Conservation (phyloP, 2,797 vertebrate species). For the Squalus acanthias region DNA sequence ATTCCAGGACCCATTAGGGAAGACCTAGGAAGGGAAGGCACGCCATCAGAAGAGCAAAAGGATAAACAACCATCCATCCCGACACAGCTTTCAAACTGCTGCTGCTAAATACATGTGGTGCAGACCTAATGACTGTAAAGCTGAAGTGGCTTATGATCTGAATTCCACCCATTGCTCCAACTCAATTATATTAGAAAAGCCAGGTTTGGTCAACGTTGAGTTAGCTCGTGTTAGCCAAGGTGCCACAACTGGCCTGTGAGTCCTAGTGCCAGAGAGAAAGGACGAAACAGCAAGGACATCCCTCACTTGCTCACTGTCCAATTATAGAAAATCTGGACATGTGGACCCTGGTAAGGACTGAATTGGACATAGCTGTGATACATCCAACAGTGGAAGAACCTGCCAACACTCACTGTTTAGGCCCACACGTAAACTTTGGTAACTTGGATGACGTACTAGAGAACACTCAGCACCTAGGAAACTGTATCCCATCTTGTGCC, state of each 20-base stretch:
- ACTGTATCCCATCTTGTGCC: not conserved
- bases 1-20: not conserved
- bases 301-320: not conserved
- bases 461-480: not conserved
- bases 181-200: not conserved
- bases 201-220: not conserved
- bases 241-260: not conserved
- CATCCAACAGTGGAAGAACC: no score
- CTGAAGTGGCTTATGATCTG: not conserved
- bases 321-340: not conserved
- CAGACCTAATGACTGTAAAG: not conserved
- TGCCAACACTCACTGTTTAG: not conserved
- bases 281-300: not conserved
- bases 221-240: not conserved
- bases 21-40: not conserved
- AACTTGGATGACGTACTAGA: not conserved
- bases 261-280: not conserved
- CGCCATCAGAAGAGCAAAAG: not conserved
- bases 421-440: not conserved
- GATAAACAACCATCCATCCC: not conserved
- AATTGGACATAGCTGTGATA: not conserved
- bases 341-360: not conserved
- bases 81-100: not conserved
- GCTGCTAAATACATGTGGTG: not conserved
- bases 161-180: not conserved